Conservation (phyloP, 1,140 invertebrate species). For the Aricia agestis region DNA sequence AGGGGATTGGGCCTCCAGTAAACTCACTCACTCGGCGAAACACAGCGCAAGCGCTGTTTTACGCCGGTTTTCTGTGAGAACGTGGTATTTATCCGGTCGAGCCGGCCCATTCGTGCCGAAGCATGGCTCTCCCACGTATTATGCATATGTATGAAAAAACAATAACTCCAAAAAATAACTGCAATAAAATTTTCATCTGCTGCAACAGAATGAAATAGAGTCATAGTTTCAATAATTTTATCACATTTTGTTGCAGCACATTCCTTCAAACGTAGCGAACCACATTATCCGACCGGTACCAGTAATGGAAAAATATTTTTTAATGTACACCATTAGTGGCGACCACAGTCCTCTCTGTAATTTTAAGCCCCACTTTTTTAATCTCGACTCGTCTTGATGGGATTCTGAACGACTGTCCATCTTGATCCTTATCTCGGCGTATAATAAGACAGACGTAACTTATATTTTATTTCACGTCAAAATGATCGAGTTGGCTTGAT, state of each 20-base stretch:
- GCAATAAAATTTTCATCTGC: too few relatives aligned
- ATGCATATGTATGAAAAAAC: too few relatives aligned
- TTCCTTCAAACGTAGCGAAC: conserved; percentile 37
- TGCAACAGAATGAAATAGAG: too few relatives aligned
- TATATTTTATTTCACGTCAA: conserved; percentile 75
- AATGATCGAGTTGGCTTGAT: conserved; percentile 67
- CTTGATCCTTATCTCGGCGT: conserved; percentile 65
- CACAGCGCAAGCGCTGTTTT: too few relatives aligned
- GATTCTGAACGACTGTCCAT: conserved; percentile 70
- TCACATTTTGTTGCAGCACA: background rate
- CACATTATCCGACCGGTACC: conserved; percentile 51
- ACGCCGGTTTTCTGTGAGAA: too few relatives aligned
- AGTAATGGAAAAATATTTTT: conserved; percentile 66
- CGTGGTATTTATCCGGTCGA: too few relatives aligned
- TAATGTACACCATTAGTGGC: conserved; percentile 69
- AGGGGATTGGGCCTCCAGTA: too few relatives aligned
- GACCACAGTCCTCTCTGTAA: conserved; percentile 62
- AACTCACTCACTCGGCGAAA: too few relatives aligned
- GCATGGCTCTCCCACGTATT: too few relatives aligned
- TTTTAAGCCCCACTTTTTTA: conserved; percentile 64
- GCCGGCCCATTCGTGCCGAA: too few relatives aligned
- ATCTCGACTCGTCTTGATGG: conserved; percentile 56
- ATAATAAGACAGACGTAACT: conserved; percentile 73
- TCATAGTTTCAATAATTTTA: background rate
- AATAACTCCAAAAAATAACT: too few relatives aligned